Evolutionary conservation across 2,113 vertebrate genomes (phyloP).

Genomic region (Lepus timidus): DNA sequence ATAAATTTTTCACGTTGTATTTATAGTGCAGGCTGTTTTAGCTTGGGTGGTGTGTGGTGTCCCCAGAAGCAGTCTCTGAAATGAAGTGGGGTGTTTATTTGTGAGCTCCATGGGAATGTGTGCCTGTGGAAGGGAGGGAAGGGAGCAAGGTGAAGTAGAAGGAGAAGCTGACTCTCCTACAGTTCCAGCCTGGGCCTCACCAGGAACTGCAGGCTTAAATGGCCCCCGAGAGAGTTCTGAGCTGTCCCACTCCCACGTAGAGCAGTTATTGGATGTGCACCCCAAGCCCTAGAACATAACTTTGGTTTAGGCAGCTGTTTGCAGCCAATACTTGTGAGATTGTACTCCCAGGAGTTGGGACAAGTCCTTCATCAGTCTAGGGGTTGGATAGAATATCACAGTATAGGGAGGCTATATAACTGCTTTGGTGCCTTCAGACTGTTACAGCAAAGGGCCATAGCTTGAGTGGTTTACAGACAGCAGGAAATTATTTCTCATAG

Average conservation of each 20-base stretch:
- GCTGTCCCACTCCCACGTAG: rapidly evolving
- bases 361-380: background rate
- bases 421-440: background rate
- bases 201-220: background rate
- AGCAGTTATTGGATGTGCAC: background rate
- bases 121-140: background rate
- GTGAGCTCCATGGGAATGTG: background rate
- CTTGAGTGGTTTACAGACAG: background rate
- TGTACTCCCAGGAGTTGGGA: background rate
- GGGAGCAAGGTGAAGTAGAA: background rate
- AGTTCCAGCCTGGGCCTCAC: background rate
- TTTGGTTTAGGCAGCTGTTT: background rate
- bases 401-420: background rate
- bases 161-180: background rate
- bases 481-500: background rate
- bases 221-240: background rate
- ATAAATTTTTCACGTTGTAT: background rate
- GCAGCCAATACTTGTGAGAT: background rate
- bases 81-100: background rate
- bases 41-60: background rate
- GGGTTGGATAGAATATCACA: background rate
- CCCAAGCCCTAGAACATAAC: too few relatives aligned
- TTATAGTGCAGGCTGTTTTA: background rate
- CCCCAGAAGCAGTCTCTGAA: background rate
- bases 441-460: background rate